Evolutionary conservation across 2,888 invertebrate genomes (phyloP).

Genomic region (Mayetiola destructor): DNA sequence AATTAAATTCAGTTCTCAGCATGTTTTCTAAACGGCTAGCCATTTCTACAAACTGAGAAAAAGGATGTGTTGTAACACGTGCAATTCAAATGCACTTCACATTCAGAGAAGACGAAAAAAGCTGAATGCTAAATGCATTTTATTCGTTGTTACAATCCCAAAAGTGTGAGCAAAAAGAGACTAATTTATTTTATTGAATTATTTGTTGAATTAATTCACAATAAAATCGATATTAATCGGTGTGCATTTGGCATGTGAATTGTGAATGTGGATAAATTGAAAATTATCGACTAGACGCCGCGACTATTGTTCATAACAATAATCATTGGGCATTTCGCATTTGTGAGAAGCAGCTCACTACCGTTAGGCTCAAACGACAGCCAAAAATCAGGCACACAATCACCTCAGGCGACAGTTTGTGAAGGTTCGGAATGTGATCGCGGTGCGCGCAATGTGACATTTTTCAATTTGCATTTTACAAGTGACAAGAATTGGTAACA

Average conservation of each 20-base stretch:
- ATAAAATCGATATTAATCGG: not conserved
- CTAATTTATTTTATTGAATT: constrained; percentile 9
- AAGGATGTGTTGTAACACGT: too few species aligned
- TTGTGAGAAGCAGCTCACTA: too few species aligned
- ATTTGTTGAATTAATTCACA: constrained; percentile 6
- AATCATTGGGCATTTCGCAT: not conserved
- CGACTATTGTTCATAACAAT: not conserved
- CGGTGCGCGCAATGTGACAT: not conserved
- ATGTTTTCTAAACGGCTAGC: too few species aligned
- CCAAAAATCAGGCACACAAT: not conserved
- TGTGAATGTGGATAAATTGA: too few species aligned
- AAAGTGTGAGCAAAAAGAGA: too few species aligned
- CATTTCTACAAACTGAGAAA: too few species aligned
- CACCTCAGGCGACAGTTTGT: not conserved
- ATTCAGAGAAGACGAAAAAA: too few species aligned
- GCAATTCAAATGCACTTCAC: too few species aligned
- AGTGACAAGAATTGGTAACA: not conserved
- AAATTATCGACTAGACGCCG: not conserved
- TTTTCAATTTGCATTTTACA: constrained; percentile 9
- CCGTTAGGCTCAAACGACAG: too few species aligned
- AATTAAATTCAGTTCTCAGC: too few species aligned
- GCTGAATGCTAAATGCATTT: too few species aligned
- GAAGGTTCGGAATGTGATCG: not conserved
- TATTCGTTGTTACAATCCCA: not conserved
- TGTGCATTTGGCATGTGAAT: too few species aligned